Evolutionary conservation across 2,888 invertebrate species (phyloP).

Genomic region (Cheilosia variabilis): DNA sequence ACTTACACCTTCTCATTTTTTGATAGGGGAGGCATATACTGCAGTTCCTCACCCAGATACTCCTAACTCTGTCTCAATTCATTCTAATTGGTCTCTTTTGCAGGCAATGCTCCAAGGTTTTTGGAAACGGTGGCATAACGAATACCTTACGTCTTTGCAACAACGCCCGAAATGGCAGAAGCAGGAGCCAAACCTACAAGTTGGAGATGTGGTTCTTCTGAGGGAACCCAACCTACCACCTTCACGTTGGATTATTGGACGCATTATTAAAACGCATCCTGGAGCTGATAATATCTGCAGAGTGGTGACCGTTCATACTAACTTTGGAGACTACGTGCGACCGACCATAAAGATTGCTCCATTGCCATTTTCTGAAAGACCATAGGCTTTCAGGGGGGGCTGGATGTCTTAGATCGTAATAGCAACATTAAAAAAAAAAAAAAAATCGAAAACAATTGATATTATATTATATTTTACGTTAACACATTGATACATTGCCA

Average conservation of each 20-base stretch:
- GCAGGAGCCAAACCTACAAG: background rate
- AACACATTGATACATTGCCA: too few relatives aligned
- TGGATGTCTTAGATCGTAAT: background rate
- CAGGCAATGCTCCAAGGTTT: conserved; percentile 16
- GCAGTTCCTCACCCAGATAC: conserved; percentile 10
- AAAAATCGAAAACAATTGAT: too few relatives aligned
- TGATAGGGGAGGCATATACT: conserved; percentile 9
- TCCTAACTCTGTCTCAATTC: background rate
- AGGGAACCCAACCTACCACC: conserved; percentile 33
- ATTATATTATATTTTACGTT: too few relatives aligned
- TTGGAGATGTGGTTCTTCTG: conserved; percentile 9
- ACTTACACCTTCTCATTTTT: conserved; percentile 17
- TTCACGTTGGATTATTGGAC: conserved; percentile 9
- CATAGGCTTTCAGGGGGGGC: conserved; percentile 39
- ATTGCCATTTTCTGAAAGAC: conserved; percentile 42
- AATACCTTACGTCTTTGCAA: conserved; percentile 38
- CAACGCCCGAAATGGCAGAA: conserved; percentile 42
- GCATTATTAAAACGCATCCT: background rate
- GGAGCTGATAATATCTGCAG: conserved; percentile 21
- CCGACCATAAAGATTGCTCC: conserved; percentile 18
- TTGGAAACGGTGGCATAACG: conserved; percentile 34
- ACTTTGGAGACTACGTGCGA: conserved; percentile 25
- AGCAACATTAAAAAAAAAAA: too few relatives aligned
- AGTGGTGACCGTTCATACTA: conserved; percentile 35
- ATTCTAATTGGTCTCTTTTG: conserved; percentile 13